Evolutionary conservation across 2,888 invertebrate species (phyloP), one percentile per base, ranked within the genome.

Genomic region (Ariolimax columbianus): DNA sequence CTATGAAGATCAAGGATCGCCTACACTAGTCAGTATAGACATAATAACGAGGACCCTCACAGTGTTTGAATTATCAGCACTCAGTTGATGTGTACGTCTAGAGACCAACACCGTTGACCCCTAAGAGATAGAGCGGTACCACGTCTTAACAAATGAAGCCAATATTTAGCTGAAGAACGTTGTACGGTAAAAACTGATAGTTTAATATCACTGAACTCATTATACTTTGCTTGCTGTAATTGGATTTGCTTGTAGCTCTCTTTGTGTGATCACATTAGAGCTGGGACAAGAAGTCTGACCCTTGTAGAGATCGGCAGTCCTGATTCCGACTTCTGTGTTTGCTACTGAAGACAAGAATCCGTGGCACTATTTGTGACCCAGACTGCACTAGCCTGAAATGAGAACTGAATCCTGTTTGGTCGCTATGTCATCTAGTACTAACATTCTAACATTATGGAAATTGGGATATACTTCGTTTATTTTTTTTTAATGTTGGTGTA

Each of bases 261-360:
- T 43, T 30, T 75, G 73, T 75, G 73, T 75, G 73, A 75, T 75
- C 47, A 43, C 73, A 75, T 75, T 75, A 75, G 73, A 75, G 30
- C 47, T 30, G 17, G 38, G n/a, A 47, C 73, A 75, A 47, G 47
- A 30, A 30, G 47, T 75, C 30, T 75, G 73, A 30, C 73, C 73
- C 19, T 30, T 75, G n/a, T 19, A 14, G 43, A 30, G 23, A 38
- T 40, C 47, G n/a, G 7, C 14, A 30, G 47, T 75, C 11, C 47
- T 47, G 30, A 47, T 9, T 75, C 26, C 47, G 73, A 30, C 30
- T 26, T 17, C 43, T 40, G 23, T 19, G 26, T 40, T 38, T 26
- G 72, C 26, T 23, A 38, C 2, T 40, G 40, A 4, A 38, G 40
- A 11, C 26, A 40, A 19, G 55, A 55, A 55, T 72, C 30, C 40